Base-by-base conservation (phyloP, 2,113 vertebrate genomes). In the Bostrychus sinensis region DNA sequence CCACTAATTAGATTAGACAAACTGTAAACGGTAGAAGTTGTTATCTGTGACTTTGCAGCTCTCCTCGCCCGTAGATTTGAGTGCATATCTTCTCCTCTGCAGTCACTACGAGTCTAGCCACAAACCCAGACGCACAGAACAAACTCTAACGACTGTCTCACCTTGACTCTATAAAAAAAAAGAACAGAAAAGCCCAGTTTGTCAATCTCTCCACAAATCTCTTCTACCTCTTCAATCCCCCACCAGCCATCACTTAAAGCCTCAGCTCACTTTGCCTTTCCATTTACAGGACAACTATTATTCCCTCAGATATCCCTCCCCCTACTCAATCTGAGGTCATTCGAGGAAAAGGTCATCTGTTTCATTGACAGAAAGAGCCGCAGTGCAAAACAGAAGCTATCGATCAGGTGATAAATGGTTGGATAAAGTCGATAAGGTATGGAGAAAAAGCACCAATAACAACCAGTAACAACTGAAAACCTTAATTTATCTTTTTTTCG, bases 241-340 rank as follows among this genome's bases (percentile, higher is more conserved):
- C 0, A 30, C 56, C 26, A 30, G 20, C 32, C 69, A 39, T 78
- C 80, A 53, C 69, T 80, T 69, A 42, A 53, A 12, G 0, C 28
- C 56, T 70, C 28, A 19, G 53, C 64, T 39, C 43, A 6, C 25
- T 8, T 61, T 45, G 22, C 46, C 37, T 54, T 76, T 66, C 75
- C 59, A 42, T 64, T 71, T 58, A 62, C 20, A 4, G 22, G 2
- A 2, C 4, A 4, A 13, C 51, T 55, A 46, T 84, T 75, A 76
- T 74, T 58, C 38, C 9, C 65, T 64, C 68, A 48, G 11, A 59
- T 62, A 16, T 71, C 73, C 76, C 42, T 62, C 72, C 76, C 73
- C 72, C 53, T 66, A 28, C 59, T 26, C 63, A 71, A 69, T 75
- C 62, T 17, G 14, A 14, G 38, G 4, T 14, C 12, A 56, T 38